Base-by-base conservation (phyloP, 2,113 vertebrate species). In the Urocitellus parryii region DNA sequence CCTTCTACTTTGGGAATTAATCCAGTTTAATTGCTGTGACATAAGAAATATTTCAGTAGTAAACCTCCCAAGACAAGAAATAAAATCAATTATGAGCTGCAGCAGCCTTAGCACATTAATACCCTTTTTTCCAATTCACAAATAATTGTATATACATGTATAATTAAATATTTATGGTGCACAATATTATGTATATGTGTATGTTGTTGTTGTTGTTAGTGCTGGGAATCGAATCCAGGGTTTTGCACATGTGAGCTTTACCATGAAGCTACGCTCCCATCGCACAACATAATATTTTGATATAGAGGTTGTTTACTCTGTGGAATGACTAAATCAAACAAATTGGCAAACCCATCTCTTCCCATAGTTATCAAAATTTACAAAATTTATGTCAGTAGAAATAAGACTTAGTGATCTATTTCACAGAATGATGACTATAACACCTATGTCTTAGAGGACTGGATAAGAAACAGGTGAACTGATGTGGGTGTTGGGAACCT, bases 31-130 rank as follows among this genome's bases (percentile, higher is more conserved):
- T 4, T 91, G 63, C 16, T 83, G 37, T 94, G 79, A 90, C 22
- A 78, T 56, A 58, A 94, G 87, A 74, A 34, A 56, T 24, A 88
- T 87, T 95, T 88, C 18, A 80, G 14, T 77, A 72, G 65, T 37
- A 39, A 87, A 68, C 10, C 78, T 85, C 76, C 8, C 37, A 76
- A 68, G 51, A 88, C 39, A 94, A 88, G 39, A 93, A 81, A 89
- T 48, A 68, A n/a, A 63, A 76, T 63, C 70, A 77, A 11, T 74
- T 25, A 3, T 22, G 27, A 45, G 29, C 39, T 76, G 9, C 17
- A 56, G 56, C 8, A 68, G 18, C 0, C 2, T 24, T 42, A 20
- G 12, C 24, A 3, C 7, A 13, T 37, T 27, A 85, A 93, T 37
- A 88, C 2, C 1, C 51, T 20, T 39, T 39, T 73, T 37, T 77